phyloP scores from a whole-genome alignment of 2,113 vertebrate species.

The Pheucticus melanocephalus region DNA sequence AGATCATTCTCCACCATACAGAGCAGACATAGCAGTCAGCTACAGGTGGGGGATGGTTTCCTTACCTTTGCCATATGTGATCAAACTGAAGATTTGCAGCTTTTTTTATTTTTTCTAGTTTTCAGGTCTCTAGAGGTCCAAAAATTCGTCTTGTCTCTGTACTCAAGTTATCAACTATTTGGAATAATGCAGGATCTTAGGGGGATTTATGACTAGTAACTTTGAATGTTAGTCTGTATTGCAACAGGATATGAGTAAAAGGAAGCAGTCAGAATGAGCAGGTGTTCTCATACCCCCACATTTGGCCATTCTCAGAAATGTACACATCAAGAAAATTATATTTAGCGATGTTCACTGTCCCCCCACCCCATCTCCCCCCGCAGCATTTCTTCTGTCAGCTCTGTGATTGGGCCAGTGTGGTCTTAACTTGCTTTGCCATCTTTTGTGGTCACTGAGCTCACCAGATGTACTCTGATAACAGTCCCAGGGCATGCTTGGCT shows the following conservation, averaged over 20 bases:
- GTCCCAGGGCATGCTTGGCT: neutral
- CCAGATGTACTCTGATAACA: neutral
- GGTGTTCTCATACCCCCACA: slow-evolving; percentile 39
- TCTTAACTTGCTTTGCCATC: neutral
- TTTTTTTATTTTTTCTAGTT: neutral
- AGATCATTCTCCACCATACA: neutral
- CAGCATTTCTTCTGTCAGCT: neutral
- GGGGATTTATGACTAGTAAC: neutral
- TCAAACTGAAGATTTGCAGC: neutral
- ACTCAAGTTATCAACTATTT: neutral
- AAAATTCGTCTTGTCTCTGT: neutral
- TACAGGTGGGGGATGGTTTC: neutral
- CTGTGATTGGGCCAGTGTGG: neutral
- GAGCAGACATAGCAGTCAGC: neutral
- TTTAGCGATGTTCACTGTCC: slow-evolving; percentile 51
- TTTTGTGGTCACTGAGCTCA: neutral
- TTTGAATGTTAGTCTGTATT: neutral
- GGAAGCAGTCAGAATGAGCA: slow-evolving; percentile 66
- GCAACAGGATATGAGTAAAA: slow-evolving; percentile 76
- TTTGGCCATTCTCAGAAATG: slow-evolving; percentile 45
- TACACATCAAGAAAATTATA: slow-evolving; percentile 40
- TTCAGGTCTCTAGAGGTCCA: neutral
- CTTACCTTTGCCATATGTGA: neutral
- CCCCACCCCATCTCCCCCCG: rapidly evolving
- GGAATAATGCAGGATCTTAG: neutral